Base-by-base conservation (phyloP, 2,113 vertebrate genomes). In the Scortum barcoo region DNA sequence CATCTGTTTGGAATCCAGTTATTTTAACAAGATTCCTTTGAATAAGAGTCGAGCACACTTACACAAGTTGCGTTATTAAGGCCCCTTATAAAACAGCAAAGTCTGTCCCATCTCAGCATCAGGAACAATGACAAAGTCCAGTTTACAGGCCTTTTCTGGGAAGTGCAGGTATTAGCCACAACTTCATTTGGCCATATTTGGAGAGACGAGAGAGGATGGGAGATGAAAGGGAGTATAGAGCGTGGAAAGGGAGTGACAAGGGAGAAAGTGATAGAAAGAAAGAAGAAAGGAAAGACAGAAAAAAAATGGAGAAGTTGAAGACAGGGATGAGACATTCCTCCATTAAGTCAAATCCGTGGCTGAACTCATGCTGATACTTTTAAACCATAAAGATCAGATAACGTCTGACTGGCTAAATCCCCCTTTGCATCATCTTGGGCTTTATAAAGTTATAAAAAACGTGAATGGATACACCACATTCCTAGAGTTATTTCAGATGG, bases 141-240 rank as follows among this genome's bases (percentile, higher is more conserved):
- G 70, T 89, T 91, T 85, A 76, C 58, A 58, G 65, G 69, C 9
- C 66, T 78, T 63, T 72, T 76, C 68, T 61, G 42, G 65, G 65
- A 80, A 75, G 56, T 1, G 16, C 30, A 0, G n/a, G 13, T 63
- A 51, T 54, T 14, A 63, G 38, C 28, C 26, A 50, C 22, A 42
- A 68, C 13, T 19, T 65, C 8, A 81, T 78, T 50, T 82, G 66
- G n/a, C 78, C 82, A 72, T 86, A 82, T 86, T 76, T 87, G 86
- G 84, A 86, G 24, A 80, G 44, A 82, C 57, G 28, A 26, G 22
- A 72, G 57, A 61, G 53, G 50, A 56, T 2, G 24, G 19, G 40
- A 62, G 50, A 83, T 65, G 48, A 69, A 70, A 24, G 70, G 24
- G 26, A 72, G 69, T 12, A 40, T 30, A 17, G 56, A 50, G 30